These are phyloP conservation scores for Cossypha niveicapilla DNA, from an alignment of 2,797 vertebrate genomes.

Conservation along the genomic window DNA sequence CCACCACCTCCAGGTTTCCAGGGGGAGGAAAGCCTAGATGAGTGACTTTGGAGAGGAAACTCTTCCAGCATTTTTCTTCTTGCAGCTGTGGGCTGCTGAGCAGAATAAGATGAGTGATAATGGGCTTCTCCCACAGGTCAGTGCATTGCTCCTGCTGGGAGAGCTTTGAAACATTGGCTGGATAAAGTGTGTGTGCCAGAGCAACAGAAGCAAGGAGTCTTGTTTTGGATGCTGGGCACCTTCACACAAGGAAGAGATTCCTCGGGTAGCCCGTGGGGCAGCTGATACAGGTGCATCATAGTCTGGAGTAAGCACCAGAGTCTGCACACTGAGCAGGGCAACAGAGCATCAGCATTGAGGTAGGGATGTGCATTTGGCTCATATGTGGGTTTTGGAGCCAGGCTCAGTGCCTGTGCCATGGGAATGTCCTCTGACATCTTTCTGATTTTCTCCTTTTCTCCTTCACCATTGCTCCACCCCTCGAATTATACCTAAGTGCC, in stretches of 20 bases:
- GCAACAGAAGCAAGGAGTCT: accelerated
- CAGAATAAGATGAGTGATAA: background rate
- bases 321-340: background rate
- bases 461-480: accelerated
- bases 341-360: accelerated
- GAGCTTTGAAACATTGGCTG: background rate
- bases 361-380: background rate
- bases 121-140: background rate
- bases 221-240: background rate
- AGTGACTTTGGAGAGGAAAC: background rate
- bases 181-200: background rate
- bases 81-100: background rate
- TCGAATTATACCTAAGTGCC: background rate
- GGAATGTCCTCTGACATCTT: background rate
- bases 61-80: background rate
- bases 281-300: background rate
- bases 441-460: background rate
- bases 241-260: background rate
- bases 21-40: background rate
- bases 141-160: background rate
- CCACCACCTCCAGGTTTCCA: background rate
- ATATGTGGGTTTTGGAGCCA: background rate
- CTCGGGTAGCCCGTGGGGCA: background rate
- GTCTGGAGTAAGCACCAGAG: background rate
- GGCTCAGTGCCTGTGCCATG: background rate